A percentile compares a stretch with the other conserved stretches of the same genome.
Evolutionary conservation across 2,888 invertebrate genomes (phyloP).

Genomic region (Hypercompe scribonia): DNA sequence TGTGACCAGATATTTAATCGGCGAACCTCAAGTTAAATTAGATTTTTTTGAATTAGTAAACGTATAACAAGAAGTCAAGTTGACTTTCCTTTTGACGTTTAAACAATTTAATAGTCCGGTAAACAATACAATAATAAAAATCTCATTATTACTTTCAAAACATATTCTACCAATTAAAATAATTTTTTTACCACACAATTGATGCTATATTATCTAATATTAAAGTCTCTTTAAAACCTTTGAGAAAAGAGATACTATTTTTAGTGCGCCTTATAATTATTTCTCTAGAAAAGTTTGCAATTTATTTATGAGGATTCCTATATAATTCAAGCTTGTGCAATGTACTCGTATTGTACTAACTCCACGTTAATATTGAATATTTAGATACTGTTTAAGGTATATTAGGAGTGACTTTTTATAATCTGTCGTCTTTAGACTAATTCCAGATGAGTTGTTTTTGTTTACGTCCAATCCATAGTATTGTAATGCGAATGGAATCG

Average conservation of each 20-base stretch:
- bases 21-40: neutral
- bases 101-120: neutral
- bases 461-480: neutral
- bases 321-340: too few species aligned
- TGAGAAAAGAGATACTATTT: too few species aligned
- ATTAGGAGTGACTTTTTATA: neutral
- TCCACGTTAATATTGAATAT: too few species aligned
- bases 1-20: neutral
- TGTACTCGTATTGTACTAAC: too few species aligned
- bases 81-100: neutral
- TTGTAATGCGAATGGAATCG: constrained; percentile 9
- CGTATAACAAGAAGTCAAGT: neutral
- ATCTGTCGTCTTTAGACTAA: neutral
- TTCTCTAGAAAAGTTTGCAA: too few species aligned
- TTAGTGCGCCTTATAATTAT: too few species aligned
- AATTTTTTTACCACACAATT: too few species aligned
- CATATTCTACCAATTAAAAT: neutral
- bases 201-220: too few species aligned
- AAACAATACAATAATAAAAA: neutral
- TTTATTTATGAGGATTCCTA: too few species aligned
- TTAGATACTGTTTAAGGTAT: neutral
- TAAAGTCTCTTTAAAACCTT: too few species aligned
- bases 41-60: neutral
- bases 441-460: neutral
- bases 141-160: neutral